Conservation (phyloP, 23 tunicate genomes). For the Trididemnum clinides region DNA sequence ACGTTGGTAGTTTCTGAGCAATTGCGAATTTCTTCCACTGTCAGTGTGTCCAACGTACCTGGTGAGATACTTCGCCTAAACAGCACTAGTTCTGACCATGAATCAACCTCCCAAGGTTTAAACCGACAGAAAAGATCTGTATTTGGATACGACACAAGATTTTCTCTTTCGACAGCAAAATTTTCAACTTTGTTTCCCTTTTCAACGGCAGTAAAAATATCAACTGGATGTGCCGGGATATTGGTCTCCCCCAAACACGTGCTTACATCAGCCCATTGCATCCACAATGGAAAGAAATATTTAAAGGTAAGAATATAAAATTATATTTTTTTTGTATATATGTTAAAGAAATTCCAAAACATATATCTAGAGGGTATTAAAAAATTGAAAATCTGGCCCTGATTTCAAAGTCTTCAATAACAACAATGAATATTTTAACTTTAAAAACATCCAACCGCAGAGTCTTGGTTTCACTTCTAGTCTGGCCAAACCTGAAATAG, state of each 20-base stretch:
- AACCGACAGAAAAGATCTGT: slow-evolving; percentile 52
- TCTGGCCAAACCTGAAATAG: no score
- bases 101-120: neutral
- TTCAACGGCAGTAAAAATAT: slow-evolving; percentile 82
- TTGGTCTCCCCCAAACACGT: slow-evolving; percentile 86
- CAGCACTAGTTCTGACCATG: neutral
- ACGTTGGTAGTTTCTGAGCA: slow-evolving; percentile 53
- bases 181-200: slow-evolving; percentile 83
- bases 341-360: no score
- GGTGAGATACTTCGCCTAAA: slow-evolving; percentile 18
- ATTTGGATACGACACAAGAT: slow-evolving; percentile 90
- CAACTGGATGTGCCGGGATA: slow-evolving; percentile 93
- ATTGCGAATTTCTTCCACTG: slow-evolving; percentile 7
- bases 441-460: no score
- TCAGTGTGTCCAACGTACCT: slow-evolving; percentile 54
- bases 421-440: no score
- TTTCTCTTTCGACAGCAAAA: slow-evolving; percentile 38
- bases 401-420: no score
- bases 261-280: slow-evolving; percentile 95
- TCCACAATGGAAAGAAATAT: slow-evolving; percentile 93
- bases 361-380: no score
- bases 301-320: no score
- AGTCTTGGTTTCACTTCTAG: no score
- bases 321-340: no score
- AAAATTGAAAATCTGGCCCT: no score